Base-by-base conservation (phyloP, 2,888 invertebrate genomes). In the Eustalomyia histrio region DNA sequence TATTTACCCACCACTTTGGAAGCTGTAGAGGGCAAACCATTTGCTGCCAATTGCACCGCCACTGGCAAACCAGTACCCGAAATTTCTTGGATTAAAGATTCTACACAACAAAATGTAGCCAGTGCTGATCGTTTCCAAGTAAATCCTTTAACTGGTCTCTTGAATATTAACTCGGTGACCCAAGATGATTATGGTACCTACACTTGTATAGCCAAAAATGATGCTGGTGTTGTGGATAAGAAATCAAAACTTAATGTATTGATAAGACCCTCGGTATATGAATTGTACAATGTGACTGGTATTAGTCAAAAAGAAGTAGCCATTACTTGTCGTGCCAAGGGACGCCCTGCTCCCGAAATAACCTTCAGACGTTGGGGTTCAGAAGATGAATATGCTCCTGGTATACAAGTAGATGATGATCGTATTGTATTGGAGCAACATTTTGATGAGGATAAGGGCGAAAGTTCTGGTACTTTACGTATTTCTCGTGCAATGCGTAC, bases 11-110 rank as follows among this genome's bases (percentile, higher is more conserved):
- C 91, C 2, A 91, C 92, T 18, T 90, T 94, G 8, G 94, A 95
- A 86, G 95, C 96, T 4, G 92, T 95, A 50, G 97, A 97, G 91
- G 96, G 96, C 0, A 95, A 96, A 89, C 92, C 94, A 35, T 95
- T 95, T 43, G 92, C 94, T 1, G 93, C 96, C 47, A 92, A 92
- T 69, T 97, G 97, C 89, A 93, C 93, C 84, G 97, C 96, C 0
- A 93, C 92, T 52, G 97, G 97, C 17, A 97, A 97, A 88, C 97
- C 97, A 1, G 93, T 94, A 16, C 97, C 97, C 57, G 93, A 92
- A 74, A 96, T 95, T 87, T 93, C 93, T 35, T 97, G 97, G 97
- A 94, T 97, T 75, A 95, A 95, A 86, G 92, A 94, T 78, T 91
- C 93, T 68, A 94, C 93, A 1, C 93, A 95, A 68, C 92, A 94